These are phyloP conservation scores for Stenurella melanura DNA, from an alignment of 2,888 invertebrate species.

Conservation along the genomic window DNA sequence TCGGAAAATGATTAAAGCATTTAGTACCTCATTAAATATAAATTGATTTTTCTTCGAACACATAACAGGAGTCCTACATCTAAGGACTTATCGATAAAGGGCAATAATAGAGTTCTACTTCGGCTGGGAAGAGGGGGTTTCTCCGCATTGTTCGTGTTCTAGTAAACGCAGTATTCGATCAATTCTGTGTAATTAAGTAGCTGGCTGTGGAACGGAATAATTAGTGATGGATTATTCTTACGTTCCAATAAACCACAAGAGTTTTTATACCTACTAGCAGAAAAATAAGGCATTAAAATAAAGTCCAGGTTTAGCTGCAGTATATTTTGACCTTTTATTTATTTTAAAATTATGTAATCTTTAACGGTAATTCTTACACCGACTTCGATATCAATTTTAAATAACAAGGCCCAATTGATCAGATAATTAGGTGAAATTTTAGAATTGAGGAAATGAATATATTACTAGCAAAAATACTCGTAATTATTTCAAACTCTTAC, in stretches of 20 bases:
- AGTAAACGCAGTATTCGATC: conserved; percentile 3
- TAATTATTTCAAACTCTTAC: too few relatives aligned
- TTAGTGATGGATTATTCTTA: not conserved
- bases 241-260: not conserved
- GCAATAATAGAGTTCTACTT: not conserved
- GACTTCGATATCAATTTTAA: too few relatives aligned
- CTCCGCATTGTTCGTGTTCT: not conserved
- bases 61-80: conserved; percentile 1
- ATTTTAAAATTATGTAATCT: too few relatives aligned
- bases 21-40: conserved; percentile 7
- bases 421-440: too few relatives aligned
- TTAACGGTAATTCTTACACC: too few relatives aligned
- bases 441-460: too few relatives aligned
- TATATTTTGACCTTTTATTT: too few relatives aligned
- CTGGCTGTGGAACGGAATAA: not conserved
- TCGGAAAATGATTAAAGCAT: conserved; percentile 7
- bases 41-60: conserved; percentile 7
- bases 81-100: not conserved
- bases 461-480: too few relatives aligned
- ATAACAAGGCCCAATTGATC: too few relatives aligned
- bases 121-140: not conserved
- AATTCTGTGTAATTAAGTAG: not conserved
- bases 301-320: too few relatives aligned
- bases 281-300: too few relatives aligned
- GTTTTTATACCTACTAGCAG: too few relatives aligned